Evolutionary conservation across 2,113 vertebrate genomes (phyloP), one percentile per base, ranked within the genome.

Genomic region (Gadus chalcogrammus): DNA sequence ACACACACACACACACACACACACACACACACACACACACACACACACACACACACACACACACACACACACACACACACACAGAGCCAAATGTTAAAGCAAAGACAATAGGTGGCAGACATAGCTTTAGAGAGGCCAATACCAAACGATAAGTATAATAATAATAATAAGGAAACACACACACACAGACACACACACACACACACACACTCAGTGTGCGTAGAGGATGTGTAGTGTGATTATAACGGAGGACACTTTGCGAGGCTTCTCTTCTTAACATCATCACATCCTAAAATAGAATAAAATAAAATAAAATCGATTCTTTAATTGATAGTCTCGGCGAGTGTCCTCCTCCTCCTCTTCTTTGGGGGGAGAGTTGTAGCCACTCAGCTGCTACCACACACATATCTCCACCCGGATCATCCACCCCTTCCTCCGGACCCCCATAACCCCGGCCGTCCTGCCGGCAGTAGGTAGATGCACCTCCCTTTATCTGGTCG

Each of bases 391-490:
- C 60, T 27, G 31, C 31, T 64, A 28, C 63, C 64, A 73, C 15
- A 62, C 15, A 62, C 42, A 64, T 61, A 62, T 55, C 48, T 82
- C 86, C 82, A 68, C 73, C 48, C 65, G 7, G 28, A 76, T 71
- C 70, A 78, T 74, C 83, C 77, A 83, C 82, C 79, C 76, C 16
- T 55, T 13, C 70, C 65, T 78, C 65, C 79, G 79, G 70, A 69
- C 68, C 72, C 61, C 22, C 67, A 73, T 79, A 18, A 64, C 18
- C n/a, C 12, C 28, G 68, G 70, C 66, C 60, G 68, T 78, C 61
- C 55, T 2, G 73, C 79, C 91, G 90, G 91, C 85, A 75, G 68
- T 88, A 75, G 88, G 82, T 90, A 91, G 90, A 90, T 83, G 85
- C 73, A 65, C 71, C 12, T 56, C 64, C 61, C 76, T 90, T 90